Conservation (phyloP, 2,113 vertebrate genomes). For the Barbus barbus region DNA sequence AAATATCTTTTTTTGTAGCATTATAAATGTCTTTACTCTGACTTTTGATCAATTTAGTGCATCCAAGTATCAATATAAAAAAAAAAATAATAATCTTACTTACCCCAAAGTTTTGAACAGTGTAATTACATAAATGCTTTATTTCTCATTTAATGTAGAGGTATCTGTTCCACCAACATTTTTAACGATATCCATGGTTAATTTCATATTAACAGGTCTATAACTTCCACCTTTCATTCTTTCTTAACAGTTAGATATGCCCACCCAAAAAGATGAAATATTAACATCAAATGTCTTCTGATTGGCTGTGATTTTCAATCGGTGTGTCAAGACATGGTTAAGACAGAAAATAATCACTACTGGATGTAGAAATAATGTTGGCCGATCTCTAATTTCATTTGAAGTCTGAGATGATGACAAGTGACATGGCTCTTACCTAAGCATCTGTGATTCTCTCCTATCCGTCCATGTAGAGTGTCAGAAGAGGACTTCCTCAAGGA, state of each 20-base stretch:
- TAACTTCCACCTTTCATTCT: too few relatives aligned
- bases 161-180: not conserved
- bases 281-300: not conserved
- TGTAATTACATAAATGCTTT: not conserved
- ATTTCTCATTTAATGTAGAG: not conserved
- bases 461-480: slow-evolving; percentile 79
- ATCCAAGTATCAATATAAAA: too few relatives aligned
- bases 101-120: not conserved
- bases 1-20: too few relatives aligned
- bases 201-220: not conserved
- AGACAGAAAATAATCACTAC: not conserved
- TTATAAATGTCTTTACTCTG: too few relatives aligned
- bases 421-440: not conserved
- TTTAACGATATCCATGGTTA: not conserved
- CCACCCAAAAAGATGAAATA: not conserved
- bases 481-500: slow-evolving; percentile 95
- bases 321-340: not conserved
- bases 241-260: too few relatives aligned
- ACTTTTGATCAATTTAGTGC: too few relatives aligned
- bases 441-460: not conserved
- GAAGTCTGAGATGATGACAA: too few relatives aligned
- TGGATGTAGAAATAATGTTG: not conserved
- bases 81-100: too few relatives aligned
- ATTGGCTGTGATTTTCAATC: not conserved
- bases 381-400: not conserved